These are phyloP conservation scores for Gnathonemus echidnorhynchus DNA, from an alignment of 2,113 vertebrate genomes.

Conservation along the genomic window DNA sequence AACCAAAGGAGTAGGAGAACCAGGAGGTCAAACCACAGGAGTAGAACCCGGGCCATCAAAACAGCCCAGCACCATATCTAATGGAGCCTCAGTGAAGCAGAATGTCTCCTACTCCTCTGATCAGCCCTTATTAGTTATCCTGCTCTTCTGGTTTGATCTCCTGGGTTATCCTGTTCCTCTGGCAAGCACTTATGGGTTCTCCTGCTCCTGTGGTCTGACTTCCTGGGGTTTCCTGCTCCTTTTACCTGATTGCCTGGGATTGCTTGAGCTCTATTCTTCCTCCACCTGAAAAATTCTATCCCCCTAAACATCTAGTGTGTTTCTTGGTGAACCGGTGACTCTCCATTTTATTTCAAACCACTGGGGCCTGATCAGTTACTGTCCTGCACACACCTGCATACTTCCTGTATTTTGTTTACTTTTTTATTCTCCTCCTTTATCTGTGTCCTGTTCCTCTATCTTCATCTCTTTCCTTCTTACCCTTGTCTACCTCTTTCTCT, in stretches of 20 bases:
- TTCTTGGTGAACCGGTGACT: not conserved
- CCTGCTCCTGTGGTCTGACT: too few relatives aligned
- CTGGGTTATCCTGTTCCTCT: too few relatives aligned
- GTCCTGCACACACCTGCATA: not conserved
- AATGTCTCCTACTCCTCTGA: not conserved
- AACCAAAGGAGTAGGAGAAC: not conserved
- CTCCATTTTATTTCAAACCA: not conserved
- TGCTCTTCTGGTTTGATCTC: too few relatives aligned
- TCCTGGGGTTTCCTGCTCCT: not conserved
- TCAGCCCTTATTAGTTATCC: too few relatives aligned
- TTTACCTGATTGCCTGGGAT: not conserved
- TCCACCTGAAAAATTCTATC: not conserved
- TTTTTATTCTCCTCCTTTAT: not conserved
- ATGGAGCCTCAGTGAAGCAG: not conserved
- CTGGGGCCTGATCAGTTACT: not conserved
- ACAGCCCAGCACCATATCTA: not conserved
- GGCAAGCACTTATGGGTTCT: too few relatives aligned
- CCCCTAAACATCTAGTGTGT: not conserved
- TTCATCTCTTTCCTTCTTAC: not conserved
- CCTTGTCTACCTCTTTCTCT: not conserved
- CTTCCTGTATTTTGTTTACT: not conserved
- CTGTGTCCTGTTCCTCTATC: not conserved
- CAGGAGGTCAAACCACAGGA: not conserved
- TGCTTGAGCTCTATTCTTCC: not conserved
- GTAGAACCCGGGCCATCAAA: too few relatives aligned